These are phyloP conservation scores for Drosophila parthenogenetica DNA, from an alignment of 2,888 invertebrate species.

Conservation along the genomic window DNA sequence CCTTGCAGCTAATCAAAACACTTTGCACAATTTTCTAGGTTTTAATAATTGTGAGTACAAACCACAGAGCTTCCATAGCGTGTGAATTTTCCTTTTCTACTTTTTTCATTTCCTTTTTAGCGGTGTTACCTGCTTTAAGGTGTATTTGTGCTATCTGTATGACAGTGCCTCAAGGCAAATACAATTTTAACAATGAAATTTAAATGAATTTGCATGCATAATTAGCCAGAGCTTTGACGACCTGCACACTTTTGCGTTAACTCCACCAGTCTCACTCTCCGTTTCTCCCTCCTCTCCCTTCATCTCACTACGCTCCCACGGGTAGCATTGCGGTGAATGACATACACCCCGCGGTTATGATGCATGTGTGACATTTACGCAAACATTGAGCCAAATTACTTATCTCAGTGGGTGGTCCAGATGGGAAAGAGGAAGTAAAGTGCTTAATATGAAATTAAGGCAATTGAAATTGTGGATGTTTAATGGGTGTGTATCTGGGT, in stretches of 20 bases:
- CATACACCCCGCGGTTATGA: conserved; percentile 46
- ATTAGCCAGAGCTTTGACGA: conserved; percentile 58
- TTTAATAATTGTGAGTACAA: conserved; percentile 24
- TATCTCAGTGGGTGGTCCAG: conserved; percentile 41
- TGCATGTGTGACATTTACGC: conserved; percentile 68
- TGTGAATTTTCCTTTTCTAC: not conserved
- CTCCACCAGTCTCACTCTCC: not conserved
- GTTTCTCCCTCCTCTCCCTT: conserved; percentile 2
- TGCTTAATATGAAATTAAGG: conserved; percentile 39
- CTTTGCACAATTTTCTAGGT: not conserved
- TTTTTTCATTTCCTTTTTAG: not conserved
- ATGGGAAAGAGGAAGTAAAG: not conserved
- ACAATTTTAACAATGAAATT: conserved; percentile 62
- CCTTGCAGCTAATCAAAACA: conserved; percentile 5
- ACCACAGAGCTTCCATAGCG: conserved; percentile 6
- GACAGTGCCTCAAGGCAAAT: conserved; percentile 54
- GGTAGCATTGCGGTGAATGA: conserved; percentile 5
- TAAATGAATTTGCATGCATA: conserved; percentile 72
- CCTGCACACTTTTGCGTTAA: conserved; percentile 7
- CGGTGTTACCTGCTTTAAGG: conserved; percentile 8
- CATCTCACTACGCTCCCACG: conserved; percentile 1
- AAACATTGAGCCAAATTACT: conserved; percentile 51
- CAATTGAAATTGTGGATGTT: conserved; percentile 29
- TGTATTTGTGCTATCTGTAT: conserved; percentile 18
- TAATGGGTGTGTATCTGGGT: not conserved